phyloP scores from a whole-genome alignment of 2,888 invertebrate genomes.

The Eupithecia subumbrata region DNA sequence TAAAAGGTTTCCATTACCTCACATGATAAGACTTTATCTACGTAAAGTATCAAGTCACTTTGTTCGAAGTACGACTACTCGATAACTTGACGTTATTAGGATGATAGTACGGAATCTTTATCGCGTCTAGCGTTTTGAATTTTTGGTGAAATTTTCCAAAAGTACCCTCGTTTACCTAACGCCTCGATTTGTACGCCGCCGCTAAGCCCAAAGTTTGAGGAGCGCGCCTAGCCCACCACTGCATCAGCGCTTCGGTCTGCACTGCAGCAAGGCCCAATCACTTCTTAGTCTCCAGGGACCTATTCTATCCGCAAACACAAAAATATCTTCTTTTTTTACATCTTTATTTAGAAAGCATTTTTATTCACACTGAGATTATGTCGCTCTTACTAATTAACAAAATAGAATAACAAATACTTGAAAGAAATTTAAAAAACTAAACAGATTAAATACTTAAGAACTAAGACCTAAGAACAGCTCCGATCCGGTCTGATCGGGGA shows the following conservation, averaged over 20 bases:
- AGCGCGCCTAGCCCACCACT: background rate
- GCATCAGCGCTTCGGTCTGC: background rate
- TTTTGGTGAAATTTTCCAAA: background rate
- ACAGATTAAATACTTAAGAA: too few species aligned
- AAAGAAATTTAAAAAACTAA: too few species aligned
- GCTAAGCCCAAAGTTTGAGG: background rate
- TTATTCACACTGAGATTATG: too few species aligned
- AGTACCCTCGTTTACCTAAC: too few species aligned
- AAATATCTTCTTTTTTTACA: too few species aligned
- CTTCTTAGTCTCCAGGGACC: background rate
- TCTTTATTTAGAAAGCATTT: too few species aligned
- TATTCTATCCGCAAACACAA: background rate
- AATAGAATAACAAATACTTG: too few species aligned
- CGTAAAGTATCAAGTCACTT: background rate
- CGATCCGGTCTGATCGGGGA: too few species aligned
- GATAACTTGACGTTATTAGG: background rate
- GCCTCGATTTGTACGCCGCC: too few species aligned
- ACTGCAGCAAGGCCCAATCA: background rate
- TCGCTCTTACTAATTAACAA: too few species aligned
- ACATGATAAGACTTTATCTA: slow-evolving; percentile 8
- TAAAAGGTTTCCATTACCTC: slow-evolving; percentile 12
- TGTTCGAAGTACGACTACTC: background rate
- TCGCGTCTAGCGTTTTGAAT: background rate
- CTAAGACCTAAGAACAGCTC: too few species aligned
- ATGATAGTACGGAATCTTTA: background rate